These are phyloP conservation scores for Caenorhabditis uteleia DNA, from an alignment of 2,888 invertebrate species.

Conservation along the genomic window DNA sequence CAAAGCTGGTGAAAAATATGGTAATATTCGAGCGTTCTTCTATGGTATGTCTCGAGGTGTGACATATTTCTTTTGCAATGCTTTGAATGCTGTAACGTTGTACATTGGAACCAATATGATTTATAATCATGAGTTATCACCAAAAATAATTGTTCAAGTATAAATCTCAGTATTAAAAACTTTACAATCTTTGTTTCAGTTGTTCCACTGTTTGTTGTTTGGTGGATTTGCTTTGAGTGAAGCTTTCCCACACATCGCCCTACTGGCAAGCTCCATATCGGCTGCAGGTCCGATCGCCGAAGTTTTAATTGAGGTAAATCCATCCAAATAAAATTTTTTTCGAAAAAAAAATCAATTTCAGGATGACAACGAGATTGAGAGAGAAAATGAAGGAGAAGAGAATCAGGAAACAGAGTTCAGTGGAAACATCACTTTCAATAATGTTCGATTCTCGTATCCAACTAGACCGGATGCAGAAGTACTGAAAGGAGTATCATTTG, in stretches of 20 bases:
- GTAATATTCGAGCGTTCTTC: slow-evolving; percentile 57
- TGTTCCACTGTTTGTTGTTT: slow-evolving; percentile 23
- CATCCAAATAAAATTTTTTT: neutral
- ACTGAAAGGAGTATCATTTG: slow-evolving; percentile 51
- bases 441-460: slow-evolving; percentile 72
- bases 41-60: slow-evolving; percentile 67
- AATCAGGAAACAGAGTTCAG: slow-evolving; percentile 60
- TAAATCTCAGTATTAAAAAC: no score
- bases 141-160: slow-evolving; percentile 17
- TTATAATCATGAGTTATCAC: slow-evolving; percentile 15
- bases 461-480: slow-evolving; percentile 69
- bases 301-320: slow-evolving; percentile 14
- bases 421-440: slow-evolving; percentile 71
- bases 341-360: no score
- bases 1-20: slow-evolving; percentile 45
- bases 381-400: slow-evolving; percentile 62
- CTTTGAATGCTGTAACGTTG: slow-evolving; percentile 59
- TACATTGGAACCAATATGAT: slow-evolving; percentile 56
- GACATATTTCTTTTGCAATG: slow-evolving; percentile 68
- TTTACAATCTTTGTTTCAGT: neutral
- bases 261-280: slow-evolving; percentile 11
- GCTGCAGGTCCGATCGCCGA: slow-evolving; percentile 26
- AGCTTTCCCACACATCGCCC: slow-evolving; percentile 23
- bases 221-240: slow-evolving; percentile 24
- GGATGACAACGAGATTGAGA: slow-evolving; percentile 48